Percentiles rank a stretch among this genome's conserved stretches.
Evolutionary conservation across 2,113 vertebrate species (phyloP).

Genomic region (Onychostoma macrolepis): DNA sequence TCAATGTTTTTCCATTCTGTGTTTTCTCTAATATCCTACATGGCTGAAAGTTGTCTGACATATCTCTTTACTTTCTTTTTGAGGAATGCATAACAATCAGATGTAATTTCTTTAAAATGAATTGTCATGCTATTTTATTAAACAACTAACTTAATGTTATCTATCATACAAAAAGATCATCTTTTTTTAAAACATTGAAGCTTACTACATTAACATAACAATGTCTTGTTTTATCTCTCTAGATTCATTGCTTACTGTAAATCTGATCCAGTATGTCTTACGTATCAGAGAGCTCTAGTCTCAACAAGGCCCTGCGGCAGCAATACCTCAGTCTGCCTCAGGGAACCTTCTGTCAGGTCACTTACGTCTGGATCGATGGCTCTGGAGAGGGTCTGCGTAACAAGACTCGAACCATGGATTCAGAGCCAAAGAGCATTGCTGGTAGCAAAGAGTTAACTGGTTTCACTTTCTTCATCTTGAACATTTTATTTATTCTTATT

Average conservation of each 20-base stretch:
- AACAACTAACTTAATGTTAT: too few relatives aligned
- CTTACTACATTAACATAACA: not conserved
- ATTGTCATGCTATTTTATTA: not conserved
- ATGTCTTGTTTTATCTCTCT: not conserved
- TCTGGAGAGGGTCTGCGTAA: slow-evolving; percentile 75
- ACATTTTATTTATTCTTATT: not conserved
- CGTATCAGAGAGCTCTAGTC: slow-evolving; percentile 77
- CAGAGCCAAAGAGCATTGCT: slow-evolving; percentile 73
- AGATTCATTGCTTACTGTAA: not conserved
- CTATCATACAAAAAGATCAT: too few relatives aligned
- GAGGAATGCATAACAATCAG: too few relatives aligned
- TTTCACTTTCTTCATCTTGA: not conserved
- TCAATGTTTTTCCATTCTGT: not conserved
- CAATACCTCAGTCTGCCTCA: slow-evolving; percentile 79
- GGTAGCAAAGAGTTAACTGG: slow-evolving; percentile 61
- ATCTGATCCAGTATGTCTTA: slow-evolving; percentile 55
- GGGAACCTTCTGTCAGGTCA: slow-evolving; percentile 70
- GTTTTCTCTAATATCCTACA: not conserved
- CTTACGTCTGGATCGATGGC: slow-evolving; percentile 82
- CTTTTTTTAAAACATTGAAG: too few relatives aligned
- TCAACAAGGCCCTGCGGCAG: slow-evolving; percentile 77
- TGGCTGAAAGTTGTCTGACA: too few relatives aligned
- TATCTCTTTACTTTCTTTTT: too few relatives aligned
- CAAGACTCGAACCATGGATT: slow-evolving; percentile 76
- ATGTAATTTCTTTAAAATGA: not conserved